A percentile compares a stretch with the other conserved stretches of the same genome.
These are phyloP conservation scores for Zapus hudsonius DNA, from an alignment of 2,113 vertebrate genomes.

Conservation along the genomic window DNA sequence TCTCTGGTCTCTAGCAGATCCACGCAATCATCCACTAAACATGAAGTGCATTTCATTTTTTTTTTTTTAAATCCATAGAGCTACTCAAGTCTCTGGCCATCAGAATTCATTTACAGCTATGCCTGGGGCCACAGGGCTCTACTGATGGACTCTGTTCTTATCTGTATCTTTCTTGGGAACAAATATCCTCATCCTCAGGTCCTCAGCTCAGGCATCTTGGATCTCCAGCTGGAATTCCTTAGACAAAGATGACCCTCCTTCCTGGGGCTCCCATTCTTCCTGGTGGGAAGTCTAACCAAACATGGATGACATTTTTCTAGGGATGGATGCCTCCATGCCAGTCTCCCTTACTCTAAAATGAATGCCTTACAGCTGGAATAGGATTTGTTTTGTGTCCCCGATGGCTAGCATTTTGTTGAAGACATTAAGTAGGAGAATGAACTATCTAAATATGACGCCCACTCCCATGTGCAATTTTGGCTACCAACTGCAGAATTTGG, in stretches of 20 bases:
- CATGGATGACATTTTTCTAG: too few species aligned
- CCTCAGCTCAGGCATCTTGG: background rate
- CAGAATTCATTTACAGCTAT: too few species aligned
- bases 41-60: background rate
- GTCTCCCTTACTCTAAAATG: background rate
- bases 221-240: background rate
- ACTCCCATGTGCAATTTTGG: background rate
- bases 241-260: background rate
- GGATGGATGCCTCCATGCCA: background rate
- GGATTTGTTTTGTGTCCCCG: background rate
- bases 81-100: background rate
- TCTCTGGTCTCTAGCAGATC: background rate
- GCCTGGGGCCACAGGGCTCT: rapidly evolving
- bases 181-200: rapidly evolving
- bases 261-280: background rate
- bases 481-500: constrained; percentile 12
- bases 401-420: background rate
- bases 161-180: rapidly evolving
- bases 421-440: background rate
- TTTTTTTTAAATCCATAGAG: background rate
- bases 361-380: background rate
- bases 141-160: too few species aligned
- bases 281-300: background rate
- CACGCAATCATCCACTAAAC: background rate
- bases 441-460: background rate